Base-by-base conservation (phyloP, 2,113 vertebrate species). In the Amphiprion ocellaris region DNA sequence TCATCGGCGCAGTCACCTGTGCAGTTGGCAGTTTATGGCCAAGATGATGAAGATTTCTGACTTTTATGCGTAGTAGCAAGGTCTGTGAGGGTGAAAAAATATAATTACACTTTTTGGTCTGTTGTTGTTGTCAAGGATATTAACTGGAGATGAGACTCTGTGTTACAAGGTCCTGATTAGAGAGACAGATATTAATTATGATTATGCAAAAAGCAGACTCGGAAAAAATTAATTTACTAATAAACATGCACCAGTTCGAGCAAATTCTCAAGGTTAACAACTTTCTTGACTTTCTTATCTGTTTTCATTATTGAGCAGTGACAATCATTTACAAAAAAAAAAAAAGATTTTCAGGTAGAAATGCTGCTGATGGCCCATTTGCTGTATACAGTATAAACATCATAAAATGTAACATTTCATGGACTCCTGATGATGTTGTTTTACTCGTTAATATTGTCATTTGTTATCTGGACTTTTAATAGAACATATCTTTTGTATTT, bases 1-100 rank as follows among this genome's bases (percentile, higher is more conserved):
- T 91, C 85, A 85, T 70, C 66, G 33, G 46, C 10, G 21, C 77
- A 82, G 84, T 89, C 85, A 90, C 85, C 85, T 92, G 71, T 81
- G 74, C 67, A 69, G 82, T 54, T 77, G 71, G 53, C 62, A 62
- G 79, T 81, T 81, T 74, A 66, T 46, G 60, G 53, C 77, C 39
- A 61, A 66, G 69, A 84, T 54, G 70, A 90, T 65, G 49, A 89
- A 75, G 68, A 81, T 82, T 80, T 71, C 24, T 23, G 61, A 84
- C 73, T 73, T 86, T 82, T 86, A 83, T 87, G 82, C 76, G 82
- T 90, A 91, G 78, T 39, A 74, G 71, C 66, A 75, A 85, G 81
- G 84, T 87, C 77, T 67, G n/a, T 3, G 47, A 60, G 75, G 66
- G 55, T 69, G 58, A 83, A 85, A 82, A 37, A 37, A 87, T 82